Conservation (phyloP, 2,113 vertebrate genomes). For the Emydura subglobosa region DNA sequence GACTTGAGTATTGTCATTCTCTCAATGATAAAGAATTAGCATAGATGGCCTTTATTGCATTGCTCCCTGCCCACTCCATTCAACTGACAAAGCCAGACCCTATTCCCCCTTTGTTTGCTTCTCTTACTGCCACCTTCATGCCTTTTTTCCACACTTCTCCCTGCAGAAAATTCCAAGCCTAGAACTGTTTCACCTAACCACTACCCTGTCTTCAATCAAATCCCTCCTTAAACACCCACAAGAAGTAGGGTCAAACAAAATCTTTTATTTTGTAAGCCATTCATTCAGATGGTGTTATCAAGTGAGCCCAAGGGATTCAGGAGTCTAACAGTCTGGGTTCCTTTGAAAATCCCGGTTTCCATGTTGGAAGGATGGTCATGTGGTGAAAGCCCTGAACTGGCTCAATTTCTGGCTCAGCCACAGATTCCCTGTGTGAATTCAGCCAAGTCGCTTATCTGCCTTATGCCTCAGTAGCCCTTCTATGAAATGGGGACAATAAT, state of each 20-base stretch:
- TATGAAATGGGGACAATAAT: not conserved
- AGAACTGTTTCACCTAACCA: not conserved
- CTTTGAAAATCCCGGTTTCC: not conserved
- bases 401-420: not conserved
- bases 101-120: not conserved
- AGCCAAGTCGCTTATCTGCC: not conserved
- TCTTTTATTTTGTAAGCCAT: not conserved
- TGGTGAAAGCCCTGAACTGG: not conserved
- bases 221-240: not conserved
- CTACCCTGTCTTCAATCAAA: not conserved
- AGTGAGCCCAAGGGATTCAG: not conserved
- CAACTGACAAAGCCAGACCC: not conserved
- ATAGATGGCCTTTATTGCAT: not conserved
- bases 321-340: not conserved
- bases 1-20: too few relatives aligned
- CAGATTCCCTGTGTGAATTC: not conserved
- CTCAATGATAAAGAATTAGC: too few relatives aligned
- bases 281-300: not conserved
- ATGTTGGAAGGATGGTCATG: not conserved
- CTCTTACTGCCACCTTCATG: not conserved
- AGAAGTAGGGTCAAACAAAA: not conserved
- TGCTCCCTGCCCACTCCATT: not conserved
- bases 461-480: not conserved
- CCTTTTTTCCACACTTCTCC: not conserved
- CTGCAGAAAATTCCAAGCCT: not conserved